These are phyloP conservation scores for Ochropleura leucogaster DNA, from an alignment of 2,888 invertebrate genomes.

Conservation along the genomic window DNA sequence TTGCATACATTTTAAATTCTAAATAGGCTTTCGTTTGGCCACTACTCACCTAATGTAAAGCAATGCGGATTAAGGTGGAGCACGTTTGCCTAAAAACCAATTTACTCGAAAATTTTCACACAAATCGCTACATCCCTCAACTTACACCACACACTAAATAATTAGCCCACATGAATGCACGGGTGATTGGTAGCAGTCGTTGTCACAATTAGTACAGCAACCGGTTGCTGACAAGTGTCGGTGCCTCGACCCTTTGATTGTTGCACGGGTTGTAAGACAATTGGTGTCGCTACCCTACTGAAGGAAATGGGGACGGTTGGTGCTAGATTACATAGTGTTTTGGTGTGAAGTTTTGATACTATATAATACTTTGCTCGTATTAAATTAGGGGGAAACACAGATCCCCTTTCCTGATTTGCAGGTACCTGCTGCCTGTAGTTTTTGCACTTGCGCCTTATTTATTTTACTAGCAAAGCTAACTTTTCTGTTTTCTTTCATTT, in stretches of 20 bases:
- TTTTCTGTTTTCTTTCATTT: too few species aligned
- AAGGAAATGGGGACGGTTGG: not conserved
- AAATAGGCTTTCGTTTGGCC: too few species aligned
- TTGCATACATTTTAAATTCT: not conserved
- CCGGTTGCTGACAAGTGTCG: constrained; percentile 43
- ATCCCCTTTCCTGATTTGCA: too few species aligned
- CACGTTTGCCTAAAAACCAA: not conserved
- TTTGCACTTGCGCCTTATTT: too few species aligned
- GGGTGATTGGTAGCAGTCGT: constrained; percentile 63
- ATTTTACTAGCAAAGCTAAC: too few species aligned
- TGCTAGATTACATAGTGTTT: not conserved
- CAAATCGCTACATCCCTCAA: constrained; percentile 15
- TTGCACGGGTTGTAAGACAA: constrained; percentile 28
- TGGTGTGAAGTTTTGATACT: not conserved
- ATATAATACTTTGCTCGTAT: too few species aligned
- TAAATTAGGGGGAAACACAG: too few species aligned
- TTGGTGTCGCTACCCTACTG: constrained; percentile 9
- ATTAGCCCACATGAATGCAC: constrained; percentile 67
- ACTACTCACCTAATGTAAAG: too few species aligned
- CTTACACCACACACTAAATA: constrained; percentile 45
- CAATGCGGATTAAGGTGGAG: too few species aligned
- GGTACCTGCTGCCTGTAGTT: too few species aligned
- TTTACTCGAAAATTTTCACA: not conserved
- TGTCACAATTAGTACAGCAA: constrained; percentile 65
- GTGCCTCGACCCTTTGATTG: constrained; percentile 43